Percentiles rank a stretch among this genome's conserved stretches.
These are phyloP conservation scores for Dreissena polymorpha DNA, from an alignment of 1,140 invertebrate genomes.

Conservation along the genomic window DNA sequence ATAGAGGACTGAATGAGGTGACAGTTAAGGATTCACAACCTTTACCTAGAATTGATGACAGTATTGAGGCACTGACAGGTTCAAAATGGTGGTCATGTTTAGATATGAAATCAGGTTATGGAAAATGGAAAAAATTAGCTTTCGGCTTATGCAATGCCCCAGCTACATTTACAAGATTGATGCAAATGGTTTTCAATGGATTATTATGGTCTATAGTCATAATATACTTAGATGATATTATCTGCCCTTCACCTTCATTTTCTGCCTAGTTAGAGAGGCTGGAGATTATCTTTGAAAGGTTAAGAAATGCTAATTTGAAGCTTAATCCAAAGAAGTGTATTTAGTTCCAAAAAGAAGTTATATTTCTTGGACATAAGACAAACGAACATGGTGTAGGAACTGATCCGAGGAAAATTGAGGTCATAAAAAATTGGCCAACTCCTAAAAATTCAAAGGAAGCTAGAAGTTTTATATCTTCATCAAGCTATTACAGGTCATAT, in stretches of 20 bases:
- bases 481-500: too few relatives aligned
- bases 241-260: slow-evolving; percentile 7
- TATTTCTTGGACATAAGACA: slow-evolving; percentile 70
- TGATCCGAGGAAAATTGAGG: too few relatives aligned
- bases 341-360: slow-evolving; percentile 66
- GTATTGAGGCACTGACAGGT: too few relatives aligned
- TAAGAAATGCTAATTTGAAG: not conserved
- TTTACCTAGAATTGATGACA: too few relatives aligned
- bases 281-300: slow-evolving; percentile 1
- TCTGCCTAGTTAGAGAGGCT: not conserved
- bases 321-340: slow-evolving; percentile 15
- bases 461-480: too few relatives aligned
- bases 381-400: too few relatives aligned
- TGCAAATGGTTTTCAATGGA: slow-evolving; percentile 12
- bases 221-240: slow-evolving; percentile 10
- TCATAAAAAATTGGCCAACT: too few relatives aligned
- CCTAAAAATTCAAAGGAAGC: too few relatives aligned
- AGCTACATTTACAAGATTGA: slow-evolving; percentile 19
- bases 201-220: slow-evolving; percentile 12
- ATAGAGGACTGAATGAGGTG: too few relatives aligned
- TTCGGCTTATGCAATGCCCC: slow-evolving; percentile 8
- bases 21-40: too few relatives aligned
- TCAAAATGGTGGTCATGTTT: slow-evolving; percentile 18
- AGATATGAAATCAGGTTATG: slow-evolving; percentile 3
- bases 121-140: not conserved